Evolutionary conservation across 2,113 vertebrate genomes (phyloP).

Genomic region (Mixornis gularis): DNA sequence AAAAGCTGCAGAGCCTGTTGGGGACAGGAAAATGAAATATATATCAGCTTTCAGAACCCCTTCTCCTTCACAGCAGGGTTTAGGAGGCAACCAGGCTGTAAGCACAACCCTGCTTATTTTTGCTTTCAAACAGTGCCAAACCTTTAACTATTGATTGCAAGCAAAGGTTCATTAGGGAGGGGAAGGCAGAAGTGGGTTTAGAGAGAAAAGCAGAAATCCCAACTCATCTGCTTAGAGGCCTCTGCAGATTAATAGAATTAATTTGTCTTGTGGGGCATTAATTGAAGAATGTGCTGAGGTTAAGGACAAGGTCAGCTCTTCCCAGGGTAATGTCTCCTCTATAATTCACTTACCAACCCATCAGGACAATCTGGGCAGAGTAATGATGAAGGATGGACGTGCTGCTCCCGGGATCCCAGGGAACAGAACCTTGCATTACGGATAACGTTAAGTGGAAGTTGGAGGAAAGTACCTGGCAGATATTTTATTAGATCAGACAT

Average conservation of each 20-base stretch:
- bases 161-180: not conserved
- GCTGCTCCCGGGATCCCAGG: not conserved
- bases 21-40: not conserved
- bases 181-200: not conserved
- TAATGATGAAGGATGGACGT: slow-evolving; percentile 13
- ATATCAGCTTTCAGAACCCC: not conserved
- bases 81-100: not conserved
- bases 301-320: slow-evolving; percentile 54
- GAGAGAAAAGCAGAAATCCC: slow-evolving; percentile 24
- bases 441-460: not conserved
- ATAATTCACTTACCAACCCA: slow-evolving; percentile 45
- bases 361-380: slow-evolving; percentile 23
- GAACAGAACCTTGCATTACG: not conserved
- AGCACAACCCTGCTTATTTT: not conserved
- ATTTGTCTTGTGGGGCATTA: slow-evolving; percentile 35
- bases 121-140: not conserved
- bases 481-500: not conserved
- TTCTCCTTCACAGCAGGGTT: not conserved
- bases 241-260: slow-evolving; percentile 34
- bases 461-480: not conserved
- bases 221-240: not conserved
- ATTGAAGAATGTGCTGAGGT: slow-evolving; percentile 51
- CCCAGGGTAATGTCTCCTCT: not conserved
- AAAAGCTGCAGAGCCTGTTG: not conserved
- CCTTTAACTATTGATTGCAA: not conserved